These are phyloP conservation scores for Brachypodius melanocephalos DNA, from an alignment of 2,113 vertebrate genomes.

Conservation along the genomic window DNA sequence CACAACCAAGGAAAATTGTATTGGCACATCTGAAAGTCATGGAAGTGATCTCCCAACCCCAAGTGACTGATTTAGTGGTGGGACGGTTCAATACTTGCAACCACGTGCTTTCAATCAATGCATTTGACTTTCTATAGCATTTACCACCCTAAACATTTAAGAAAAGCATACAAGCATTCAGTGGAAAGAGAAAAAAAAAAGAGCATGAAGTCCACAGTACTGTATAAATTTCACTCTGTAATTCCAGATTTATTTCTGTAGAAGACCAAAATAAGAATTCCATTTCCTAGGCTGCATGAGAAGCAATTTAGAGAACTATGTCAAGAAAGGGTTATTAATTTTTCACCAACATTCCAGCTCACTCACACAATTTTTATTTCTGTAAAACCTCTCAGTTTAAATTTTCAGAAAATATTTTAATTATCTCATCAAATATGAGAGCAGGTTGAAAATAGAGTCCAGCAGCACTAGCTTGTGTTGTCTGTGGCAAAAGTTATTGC, in stretches of 20 bases:
- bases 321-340: not conserved
- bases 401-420: not conserved
- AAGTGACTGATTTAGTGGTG: not conserved
- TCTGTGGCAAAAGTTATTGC: not conserved
- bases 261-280: slow-evolving; percentile 24
- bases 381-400: not conserved
- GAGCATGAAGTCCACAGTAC: not conserved
- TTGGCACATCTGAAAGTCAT: not conserved
- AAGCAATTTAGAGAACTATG: not conserved
- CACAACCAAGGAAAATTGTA: not conserved
- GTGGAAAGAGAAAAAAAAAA: not conserved
- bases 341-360: not conserved
- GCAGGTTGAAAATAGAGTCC: not conserved
- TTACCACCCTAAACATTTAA: not conserved
- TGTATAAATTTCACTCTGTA: not conserved
- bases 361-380: not conserved
- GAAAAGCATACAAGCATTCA: not conserved
- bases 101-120: not conserved
- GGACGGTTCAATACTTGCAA: not conserved
- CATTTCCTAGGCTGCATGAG: not conserved
- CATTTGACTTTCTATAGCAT: not conserved
- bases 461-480: not conserved
- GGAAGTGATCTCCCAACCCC: not conserved
- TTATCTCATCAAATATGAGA: not conserved
- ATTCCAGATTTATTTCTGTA: not conserved